phyloP scores from a whole-genome alignment of 2,113 vertebrate species.

The Dicrurus megarhynchus region DNA sequence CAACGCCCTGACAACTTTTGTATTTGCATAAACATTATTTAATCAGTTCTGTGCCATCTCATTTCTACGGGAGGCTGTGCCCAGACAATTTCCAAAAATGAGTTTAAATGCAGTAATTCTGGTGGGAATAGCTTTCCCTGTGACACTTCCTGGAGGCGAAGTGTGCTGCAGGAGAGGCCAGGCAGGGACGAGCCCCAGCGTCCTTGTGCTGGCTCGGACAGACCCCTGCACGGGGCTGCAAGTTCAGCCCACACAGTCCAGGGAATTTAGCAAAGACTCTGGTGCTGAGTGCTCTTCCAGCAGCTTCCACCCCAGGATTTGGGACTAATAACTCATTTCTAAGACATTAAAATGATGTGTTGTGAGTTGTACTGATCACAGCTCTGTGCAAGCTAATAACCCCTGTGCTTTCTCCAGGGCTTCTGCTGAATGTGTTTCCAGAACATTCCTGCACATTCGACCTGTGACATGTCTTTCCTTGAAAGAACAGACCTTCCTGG shows the following conservation, averaged over 20 bases:
- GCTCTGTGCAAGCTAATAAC: neutral
- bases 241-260: fast-evolving
- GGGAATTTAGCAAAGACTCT: neutral
- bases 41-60: slow-evolving; percentile 57
- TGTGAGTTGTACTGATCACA: neutral
- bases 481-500: slow-evolving; percentile 54
- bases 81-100: slow-evolving; percentile 41
- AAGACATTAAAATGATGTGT: neutral
- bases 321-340: neutral
- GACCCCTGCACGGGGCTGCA: neutral
- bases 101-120: slow-evolving; percentile 35
- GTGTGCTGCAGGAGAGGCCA: neutral
- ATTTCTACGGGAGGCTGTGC: slow-evolving; percentile 33
- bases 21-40: slow-evolving; percentile 45
- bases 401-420: neutral
- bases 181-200: neutral
- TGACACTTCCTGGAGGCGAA: slow-evolving; percentile 27
- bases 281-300: neutral
- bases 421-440: neutral
- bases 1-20: slow-evolving; percentile 12
- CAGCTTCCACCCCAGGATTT: neutral
- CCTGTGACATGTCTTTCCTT: slow-evolving; percentile 39
- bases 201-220: neutral
- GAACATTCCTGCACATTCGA: slow-evolving; percentile 3
- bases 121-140: slow-evolving; percentile 15